Conservation (phyloP, 2,888 invertebrate genomes). For the Sepioteuthis lessoniana region DNA sequence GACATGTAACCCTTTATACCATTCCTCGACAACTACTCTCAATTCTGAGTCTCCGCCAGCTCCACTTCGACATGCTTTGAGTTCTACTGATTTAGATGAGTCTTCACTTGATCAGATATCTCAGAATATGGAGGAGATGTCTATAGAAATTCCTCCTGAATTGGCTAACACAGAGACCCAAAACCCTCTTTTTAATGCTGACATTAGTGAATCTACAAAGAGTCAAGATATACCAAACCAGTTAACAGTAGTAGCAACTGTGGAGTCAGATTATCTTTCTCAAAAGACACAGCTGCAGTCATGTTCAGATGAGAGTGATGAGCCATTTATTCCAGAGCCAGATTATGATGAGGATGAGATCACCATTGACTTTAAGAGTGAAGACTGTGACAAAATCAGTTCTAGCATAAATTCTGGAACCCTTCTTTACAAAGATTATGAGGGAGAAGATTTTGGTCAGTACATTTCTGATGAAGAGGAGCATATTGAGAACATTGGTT, state of each 20-base stretch:
- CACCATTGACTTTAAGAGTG: slow-evolving; percentile 53
- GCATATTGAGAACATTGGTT: slow-evolving; percentile 34
- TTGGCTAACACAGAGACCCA: neutral
- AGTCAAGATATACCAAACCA: neutral
- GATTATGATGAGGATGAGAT: slow-evolving; percentile 58
- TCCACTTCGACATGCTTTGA: neutral
- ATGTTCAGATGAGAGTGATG: slow-evolving; percentile 46
- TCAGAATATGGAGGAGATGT: neutral
- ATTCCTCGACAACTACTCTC: neutral
- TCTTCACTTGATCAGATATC: neutral
- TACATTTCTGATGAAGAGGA: slow-evolving; percentile 55
- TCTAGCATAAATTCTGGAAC: neutral
- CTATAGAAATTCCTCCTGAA: neutral
- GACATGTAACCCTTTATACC: neutral
- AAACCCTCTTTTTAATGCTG: neutral
- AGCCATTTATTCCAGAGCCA: slow-evolving; percentile 54
- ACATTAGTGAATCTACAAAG: neutral
- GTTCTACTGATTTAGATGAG: neutral
- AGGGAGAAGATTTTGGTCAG: slow-evolving; percentile 56
- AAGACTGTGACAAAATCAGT: slow-evolving; percentile 50
- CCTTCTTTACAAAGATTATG: slow-evolving; percentile 52
- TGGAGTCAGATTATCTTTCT: slow-evolving; percentile 9
- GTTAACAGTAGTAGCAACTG: neutral
- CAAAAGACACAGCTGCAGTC: neutral
- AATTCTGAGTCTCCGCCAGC: neutral